phyloP scores from a whole-genome alignment of 2,888 invertebrate species.

The Hirtodrosophila histrioides region DNA sequence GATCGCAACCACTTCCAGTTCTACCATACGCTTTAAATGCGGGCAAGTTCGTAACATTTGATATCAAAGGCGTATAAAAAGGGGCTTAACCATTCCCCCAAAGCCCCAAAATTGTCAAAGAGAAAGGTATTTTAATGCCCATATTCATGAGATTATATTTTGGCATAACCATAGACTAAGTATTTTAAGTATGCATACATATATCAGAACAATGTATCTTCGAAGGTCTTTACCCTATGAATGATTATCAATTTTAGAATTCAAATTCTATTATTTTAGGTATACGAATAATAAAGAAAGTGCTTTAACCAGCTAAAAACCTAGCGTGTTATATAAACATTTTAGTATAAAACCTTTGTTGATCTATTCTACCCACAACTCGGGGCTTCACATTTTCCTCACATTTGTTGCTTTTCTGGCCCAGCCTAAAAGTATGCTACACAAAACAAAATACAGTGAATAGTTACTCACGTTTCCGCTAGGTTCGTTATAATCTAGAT shows the following conservation, averaged over 20 bases:
- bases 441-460: background rate
- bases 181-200: no score
- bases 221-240: no score
- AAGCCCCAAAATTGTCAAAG: constrained; percentile 6
- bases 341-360: background rate
- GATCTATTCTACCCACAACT: constrained; percentile 11
- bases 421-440: constrained; percentile 12
- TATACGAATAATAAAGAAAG: no score
- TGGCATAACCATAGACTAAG: background rate
- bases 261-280: no score
- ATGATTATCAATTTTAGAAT: no score
- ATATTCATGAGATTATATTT: constrained; percentile 1
- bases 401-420: background rate
- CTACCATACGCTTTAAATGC: constrained; percentile 26
- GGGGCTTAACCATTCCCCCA: constrained; percentile 9
- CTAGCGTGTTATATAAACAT: no score
- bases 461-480: no score
- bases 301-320: no score
- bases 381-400: background rate
- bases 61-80: constrained; percentile 22
- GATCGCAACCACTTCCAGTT: constrained; percentile 40
- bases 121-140: background rate
- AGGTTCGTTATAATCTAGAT: no score
- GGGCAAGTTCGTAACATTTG: constrained; percentile 38
- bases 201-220: no score